phyloP scores from a whole-genome alignment of 1,140 invertebrate genomes.

The Drosophila sp. region DNA sequence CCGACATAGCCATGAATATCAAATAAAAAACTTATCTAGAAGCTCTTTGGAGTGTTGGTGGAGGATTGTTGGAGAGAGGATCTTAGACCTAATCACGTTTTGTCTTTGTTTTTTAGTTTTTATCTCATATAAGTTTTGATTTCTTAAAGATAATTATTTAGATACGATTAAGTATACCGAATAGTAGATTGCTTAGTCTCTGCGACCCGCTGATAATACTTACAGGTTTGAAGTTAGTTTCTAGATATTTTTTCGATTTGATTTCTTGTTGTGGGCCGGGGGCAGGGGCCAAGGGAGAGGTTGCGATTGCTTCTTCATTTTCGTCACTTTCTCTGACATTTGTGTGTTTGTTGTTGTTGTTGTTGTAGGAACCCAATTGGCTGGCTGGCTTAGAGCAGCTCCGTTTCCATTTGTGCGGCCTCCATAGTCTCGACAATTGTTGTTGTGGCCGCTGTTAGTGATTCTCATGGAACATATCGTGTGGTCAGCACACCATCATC shows the following conservation, averaged over 20 bases:
- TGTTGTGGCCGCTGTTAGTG: conserved; percentile 74
- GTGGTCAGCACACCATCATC: conserved; percentile 74
- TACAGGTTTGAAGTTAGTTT: conserved; percentile 54
- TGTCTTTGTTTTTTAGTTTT: conserved; percentile 28
- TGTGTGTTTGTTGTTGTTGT: not conserved
- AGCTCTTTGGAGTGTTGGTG: conserved; percentile 55
- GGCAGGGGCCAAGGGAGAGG: not conserved
- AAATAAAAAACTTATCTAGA: conserved; percentile 66
- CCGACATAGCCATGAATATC: conserved; percentile 40
- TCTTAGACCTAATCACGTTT: conserved; percentile 78
- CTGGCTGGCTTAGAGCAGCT: conserved; percentile 56
- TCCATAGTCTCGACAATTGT: conserved; percentile 74
- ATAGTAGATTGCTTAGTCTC: conserved; percentile 64
- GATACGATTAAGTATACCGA: conserved; percentile 67
- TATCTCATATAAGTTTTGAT: not conserved
- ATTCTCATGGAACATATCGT: conserved; percentile 81
- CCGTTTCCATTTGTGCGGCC: conserved; percentile 76
- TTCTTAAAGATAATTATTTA: conserved; percentile 36
- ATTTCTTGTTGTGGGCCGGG: not conserved
- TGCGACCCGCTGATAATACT: conserved; percentile 62
- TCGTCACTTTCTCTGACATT: not conserved
- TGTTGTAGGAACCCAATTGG: conserved; percentile 61
- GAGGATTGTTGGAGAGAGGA: conserved; percentile 39
- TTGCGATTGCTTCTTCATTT: not conserved
- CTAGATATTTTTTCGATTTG: conserved; percentile 1